Conservation (phyloP, 2,797 vertebrate genomes). For the Bryconaethiops microstoma region DNA sequence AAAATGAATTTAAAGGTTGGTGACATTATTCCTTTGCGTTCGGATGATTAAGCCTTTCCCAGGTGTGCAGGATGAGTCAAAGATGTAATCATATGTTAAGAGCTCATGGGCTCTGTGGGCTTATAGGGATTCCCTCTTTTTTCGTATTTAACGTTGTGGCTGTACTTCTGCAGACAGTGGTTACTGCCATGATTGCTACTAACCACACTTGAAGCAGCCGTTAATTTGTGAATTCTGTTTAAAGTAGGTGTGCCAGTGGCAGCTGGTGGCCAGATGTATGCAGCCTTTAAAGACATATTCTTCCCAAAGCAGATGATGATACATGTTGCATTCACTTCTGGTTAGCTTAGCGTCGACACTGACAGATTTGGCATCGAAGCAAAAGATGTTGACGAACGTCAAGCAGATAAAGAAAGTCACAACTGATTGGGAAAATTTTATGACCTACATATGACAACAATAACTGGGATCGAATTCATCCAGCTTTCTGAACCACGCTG, state of each 20-base stretch:
- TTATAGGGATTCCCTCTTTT: slow-evolving; percentile 24
- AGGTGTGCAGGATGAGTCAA: slow-evolving; percentile 7
- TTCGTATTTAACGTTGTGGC: not conserved
- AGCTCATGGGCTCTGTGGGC: not conserved
- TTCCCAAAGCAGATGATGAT: not conserved
- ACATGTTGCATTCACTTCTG: not conserved
- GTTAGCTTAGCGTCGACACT: too few relatives aligned
- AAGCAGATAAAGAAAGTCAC: not conserved
- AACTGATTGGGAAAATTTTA: not conserved
- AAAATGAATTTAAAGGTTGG: slow-evolving; percentile 26
- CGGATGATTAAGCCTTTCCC: not conserved
- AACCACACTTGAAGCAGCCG: not conserved
- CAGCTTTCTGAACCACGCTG: not conserved
- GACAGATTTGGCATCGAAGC: not conserved
- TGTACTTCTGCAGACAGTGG: slow-evolving; percentile 21
- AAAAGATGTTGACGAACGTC: not conserved
- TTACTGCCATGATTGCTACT: not conserved
- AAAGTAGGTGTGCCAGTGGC: not conserved
- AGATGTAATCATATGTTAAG: slow-evolving; percentile 16
- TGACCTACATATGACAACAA: not conserved
- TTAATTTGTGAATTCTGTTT: slow-evolving; percentile 26
- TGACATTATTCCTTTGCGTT: not conserved
- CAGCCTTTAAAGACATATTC: not conserved
- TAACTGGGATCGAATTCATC: not conserved
- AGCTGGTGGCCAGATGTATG: slow-evolving; percentile 15